Evolutionary conservation across 2,888 invertebrate species (phyloP).

Genomic region (Cephus nigrinus): DNA sequence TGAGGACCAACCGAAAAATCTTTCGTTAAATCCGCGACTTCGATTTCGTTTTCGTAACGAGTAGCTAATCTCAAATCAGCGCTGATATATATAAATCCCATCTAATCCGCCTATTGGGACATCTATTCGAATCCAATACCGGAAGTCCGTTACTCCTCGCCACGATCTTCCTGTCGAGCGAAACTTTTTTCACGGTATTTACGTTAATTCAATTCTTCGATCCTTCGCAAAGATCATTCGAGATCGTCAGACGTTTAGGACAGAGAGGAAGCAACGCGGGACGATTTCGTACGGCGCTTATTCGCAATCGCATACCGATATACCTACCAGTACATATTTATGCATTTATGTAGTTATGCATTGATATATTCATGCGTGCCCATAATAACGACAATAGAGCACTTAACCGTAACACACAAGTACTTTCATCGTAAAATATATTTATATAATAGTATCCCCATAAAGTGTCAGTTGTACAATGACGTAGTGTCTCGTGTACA

Average conservation of each 20-base stretch:
- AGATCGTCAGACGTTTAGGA: not conserved
- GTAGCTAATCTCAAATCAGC: too few relatives aligned
- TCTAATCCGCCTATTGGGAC: not conserved
- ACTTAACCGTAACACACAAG: conserved; percentile 32
- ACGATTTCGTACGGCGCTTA: not conserved
- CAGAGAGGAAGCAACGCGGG: not conserved
- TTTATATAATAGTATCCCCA: conserved; percentile 10
- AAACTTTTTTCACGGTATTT: too few relatives aligned
- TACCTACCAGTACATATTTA: not conserved
- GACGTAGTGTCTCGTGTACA: not conserved
- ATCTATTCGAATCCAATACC: not conserved
- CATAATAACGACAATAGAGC: conserved; percentile 21
- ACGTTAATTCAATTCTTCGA: too few relatives aligned
- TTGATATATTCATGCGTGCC: not conserved
- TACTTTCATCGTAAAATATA: conserved; percentile 48
- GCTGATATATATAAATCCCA: not conserved
- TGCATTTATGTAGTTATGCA: not conserved
- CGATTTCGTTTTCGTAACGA: not conserved
- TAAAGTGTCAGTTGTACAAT: not conserved
- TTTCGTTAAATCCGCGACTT: not conserved
- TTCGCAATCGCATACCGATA: not conserved
- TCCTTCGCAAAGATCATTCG: not conserved
- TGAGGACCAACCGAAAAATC: conserved; percentile 21
- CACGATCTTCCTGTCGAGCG: not conserved
- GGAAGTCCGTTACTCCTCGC: not conserved